phyloP scores from a whole-genome alignment of 1,140 invertebrate species.

The Anagrus nilaparvatae region DNA sequence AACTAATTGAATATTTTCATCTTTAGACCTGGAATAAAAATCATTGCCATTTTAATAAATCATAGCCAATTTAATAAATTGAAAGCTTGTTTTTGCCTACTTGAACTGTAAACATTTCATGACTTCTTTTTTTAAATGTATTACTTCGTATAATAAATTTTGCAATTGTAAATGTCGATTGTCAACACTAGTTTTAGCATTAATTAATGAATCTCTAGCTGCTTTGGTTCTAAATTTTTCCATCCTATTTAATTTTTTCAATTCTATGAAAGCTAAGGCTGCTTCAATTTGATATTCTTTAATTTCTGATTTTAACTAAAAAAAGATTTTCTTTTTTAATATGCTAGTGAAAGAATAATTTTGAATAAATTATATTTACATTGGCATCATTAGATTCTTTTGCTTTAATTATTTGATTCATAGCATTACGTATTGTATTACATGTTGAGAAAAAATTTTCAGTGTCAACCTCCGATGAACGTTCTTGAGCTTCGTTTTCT shows the following conservation, averaged over 20 bases:
- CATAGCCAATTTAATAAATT: neutral
- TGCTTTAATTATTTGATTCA: constrained; percentile 54
- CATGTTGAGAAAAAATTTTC: constrained; percentile 57
- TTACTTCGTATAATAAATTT: constrained; percentile 90
- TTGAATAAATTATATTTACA: constrained; percentile 30
- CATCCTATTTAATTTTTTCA: constrained; percentile 85
- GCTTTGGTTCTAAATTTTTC: constrained; percentile 78
- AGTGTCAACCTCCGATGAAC: constrained; percentile 57
- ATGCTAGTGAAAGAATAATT: constrained; percentile 14
- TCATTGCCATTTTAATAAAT: constrained; percentile 7
- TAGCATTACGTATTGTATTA: constrained; percentile 52
- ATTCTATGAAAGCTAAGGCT: constrained; percentile 60
- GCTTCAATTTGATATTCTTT: constrained; percentile 57
- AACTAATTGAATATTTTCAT: constrained; percentile 86
- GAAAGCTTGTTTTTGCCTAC: constrained; percentile 44
- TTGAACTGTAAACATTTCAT: constrained; percentile 87
- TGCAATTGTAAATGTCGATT: constrained; percentile 82
- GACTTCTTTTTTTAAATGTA: constrained; percentile 88
- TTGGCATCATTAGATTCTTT: constrained; percentile 47
- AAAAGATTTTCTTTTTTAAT: constrained; percentile 16
- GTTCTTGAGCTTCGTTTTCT: constrained; percentile 57
- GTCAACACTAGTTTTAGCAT: constrained; percentile 80
- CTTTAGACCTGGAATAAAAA: constrained; percentile 64
- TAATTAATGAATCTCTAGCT: constrained; percentile 64
- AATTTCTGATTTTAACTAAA: constrained; percentile 51